Evolutionary conservation across 2,888 invertebrate genomes (phyloP).

Genomic region (Agrenia bidenticulata): DNA sequence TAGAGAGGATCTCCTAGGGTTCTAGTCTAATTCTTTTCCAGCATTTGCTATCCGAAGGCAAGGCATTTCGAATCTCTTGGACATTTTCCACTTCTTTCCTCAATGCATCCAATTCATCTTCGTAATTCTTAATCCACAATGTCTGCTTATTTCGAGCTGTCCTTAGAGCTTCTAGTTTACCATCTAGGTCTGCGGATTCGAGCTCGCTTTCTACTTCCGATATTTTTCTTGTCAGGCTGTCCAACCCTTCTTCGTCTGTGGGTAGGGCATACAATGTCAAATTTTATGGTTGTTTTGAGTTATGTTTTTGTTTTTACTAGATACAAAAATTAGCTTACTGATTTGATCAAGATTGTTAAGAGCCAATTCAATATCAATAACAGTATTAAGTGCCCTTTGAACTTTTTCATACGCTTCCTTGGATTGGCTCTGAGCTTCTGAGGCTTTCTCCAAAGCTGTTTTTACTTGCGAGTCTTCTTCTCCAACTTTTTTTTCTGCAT

Average conservation of each 20-base stretch:
- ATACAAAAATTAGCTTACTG: slow-evolving; percentile 56
- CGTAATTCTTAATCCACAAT: slow-evolving; percentile 55
- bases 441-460: slow-evolving; percentile 69
- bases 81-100: slow-evolving; percentile 78
- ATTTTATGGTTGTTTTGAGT: too few relatives aligned
- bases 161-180: slow-evolving; percentile 71
- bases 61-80: slow-evolving; percentile 72
- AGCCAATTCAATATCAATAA: slow-evolving; percentile 75
- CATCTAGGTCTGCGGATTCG: slow-evolving; percentile 71
- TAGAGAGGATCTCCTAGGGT: slow-evolving; percentile 56
- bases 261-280: background rate
- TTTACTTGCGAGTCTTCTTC: slow-evolving; percentile 43
- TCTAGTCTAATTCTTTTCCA: slow-evolving; percentile 77
- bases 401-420: slow-evolving; percentile 79
- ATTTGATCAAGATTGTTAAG: slow-evolving; percentile 73
- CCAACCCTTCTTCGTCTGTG: slow-evolving; percentile 57
- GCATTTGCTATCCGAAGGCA: slow-evolving; percentile 71
- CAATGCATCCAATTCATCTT: slow-evolving; percentile 71
- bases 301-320: too few relatives aligned
- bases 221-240: slow-evolving; percentile 65
- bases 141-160: slow-evolving; percentile 69
- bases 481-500: slow-evolving; percentile 61
- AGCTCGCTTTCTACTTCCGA: slow-evolving; percentile 71
- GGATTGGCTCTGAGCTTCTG: slow-evolving; percentile 79
- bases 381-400: slow-evolving; percentile 72